These are phyloP conservation scores for Leucoraja erinaceus DNA, from an alignment of 2,113 vertebrate species.

Conservation along the genomic window DNA sequence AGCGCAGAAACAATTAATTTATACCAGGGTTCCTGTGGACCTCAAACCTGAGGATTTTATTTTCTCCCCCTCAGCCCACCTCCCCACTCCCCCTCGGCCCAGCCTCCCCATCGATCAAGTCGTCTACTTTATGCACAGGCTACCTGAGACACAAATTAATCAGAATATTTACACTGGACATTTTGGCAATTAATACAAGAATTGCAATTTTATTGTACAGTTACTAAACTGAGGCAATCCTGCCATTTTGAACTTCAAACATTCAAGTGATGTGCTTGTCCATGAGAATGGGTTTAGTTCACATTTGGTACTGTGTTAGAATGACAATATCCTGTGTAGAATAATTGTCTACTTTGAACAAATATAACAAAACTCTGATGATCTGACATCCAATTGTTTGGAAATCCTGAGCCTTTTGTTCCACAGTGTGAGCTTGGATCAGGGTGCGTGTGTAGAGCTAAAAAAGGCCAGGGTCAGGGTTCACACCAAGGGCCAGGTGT, in stretches of 20 bases:
- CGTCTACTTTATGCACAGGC: conserved; percentile 45
- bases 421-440: too few relatives aligned
- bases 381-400: too few relatives aligned
- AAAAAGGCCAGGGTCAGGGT: too few relatives aligned
- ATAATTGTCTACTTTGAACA: too few relatives aligned
- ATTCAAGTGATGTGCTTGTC: background rate
- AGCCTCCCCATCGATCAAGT: conserved; percentile 57
- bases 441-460: too few relatives aligned
- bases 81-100: conserved; percentile 43
- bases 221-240: conserved; percentile 6
- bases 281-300: background rate
- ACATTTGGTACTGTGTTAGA: background rate
- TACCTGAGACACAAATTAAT: conserved; percentile 50
- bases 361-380: too few relatives aligned
- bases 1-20: conserved; percentile 65
- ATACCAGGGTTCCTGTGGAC: conserved; percentile 52
- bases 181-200: background rate
- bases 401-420: too few relatives aligned
- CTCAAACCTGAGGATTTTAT: conserved; percentile 52
- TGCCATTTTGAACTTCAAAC: background rate
- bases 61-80: conserved; percentile 40
- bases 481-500: too few relatives aligned
- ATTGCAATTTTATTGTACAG: background rate
- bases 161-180: conserved; percentile 26
- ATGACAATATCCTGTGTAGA: background rate